A percentile compares a stretch with the other conserved stretches of the same genome.
Evolutionary conservation across 2,888 invertebrate genomes (phyloP).

Genomic region (Catocala nupta): DNA sequence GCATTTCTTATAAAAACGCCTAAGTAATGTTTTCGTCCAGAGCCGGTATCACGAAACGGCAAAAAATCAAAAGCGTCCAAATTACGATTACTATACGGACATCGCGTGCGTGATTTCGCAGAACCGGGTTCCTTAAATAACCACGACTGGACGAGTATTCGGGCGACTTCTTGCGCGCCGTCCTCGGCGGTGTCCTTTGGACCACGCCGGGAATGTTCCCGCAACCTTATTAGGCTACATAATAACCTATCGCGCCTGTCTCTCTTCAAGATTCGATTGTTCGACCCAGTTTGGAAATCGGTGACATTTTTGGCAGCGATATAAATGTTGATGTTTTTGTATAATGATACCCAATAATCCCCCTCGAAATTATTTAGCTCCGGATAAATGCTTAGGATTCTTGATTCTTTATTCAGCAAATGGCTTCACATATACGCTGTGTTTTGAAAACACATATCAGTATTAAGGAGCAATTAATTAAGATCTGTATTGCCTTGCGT

Average conservation of each 20-base stretch:
- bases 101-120: conserved; percentile 78
- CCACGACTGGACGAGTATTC: conserved; percentile 65
- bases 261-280: conserved; percentile 76
- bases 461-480: conserved; percentile 24
- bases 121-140: conserved; percentile 79
- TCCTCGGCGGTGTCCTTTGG: conserved; percentile 84
- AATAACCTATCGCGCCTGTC: conserved; percentile 74
- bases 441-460: not conserved
- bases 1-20: conserved; percentile 22
- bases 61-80: conserved; percentile 68
- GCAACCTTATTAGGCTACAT: conserved; percentile 80
- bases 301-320: conserved; percentile 66
- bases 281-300: conserved; percentile 80
- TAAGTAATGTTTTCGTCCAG: conserved; percentile 27
- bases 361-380: not conserved
- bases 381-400: conserved; percentile 11
- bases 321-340: conserved; percentile 48
- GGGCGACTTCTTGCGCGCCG: conserved; percentile 71
- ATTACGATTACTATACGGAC: conserved; percentile 73
- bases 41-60: conserved; percentile 60
- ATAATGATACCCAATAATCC: conserved; percentile 1
- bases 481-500: conserved; percentile 27
- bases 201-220: conserved; percentile 70
- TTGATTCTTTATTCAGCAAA: conserved; percentile 15
- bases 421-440: not conserved